Conservation (phyloP, 2,888 invertebrate species). For the Cancer borealis region DNA sequence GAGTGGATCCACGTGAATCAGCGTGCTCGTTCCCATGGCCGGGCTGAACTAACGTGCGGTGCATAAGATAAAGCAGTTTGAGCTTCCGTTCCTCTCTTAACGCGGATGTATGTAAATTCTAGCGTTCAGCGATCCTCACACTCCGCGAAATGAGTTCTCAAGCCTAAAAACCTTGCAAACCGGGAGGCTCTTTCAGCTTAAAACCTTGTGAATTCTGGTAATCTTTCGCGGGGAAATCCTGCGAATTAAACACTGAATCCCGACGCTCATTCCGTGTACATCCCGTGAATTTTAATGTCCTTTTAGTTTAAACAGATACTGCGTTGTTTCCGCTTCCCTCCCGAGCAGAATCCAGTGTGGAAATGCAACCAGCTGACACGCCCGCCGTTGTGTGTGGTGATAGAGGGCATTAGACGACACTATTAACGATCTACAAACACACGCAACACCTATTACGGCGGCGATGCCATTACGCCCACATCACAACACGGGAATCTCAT, state of each 20-base stretch:
- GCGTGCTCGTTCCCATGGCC: background rate
- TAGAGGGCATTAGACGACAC: conserved; percentile 29
- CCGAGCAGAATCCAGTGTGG: conserved; percentile 14
- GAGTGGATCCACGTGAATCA: background rate
- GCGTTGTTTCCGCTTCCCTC: conserved; percentile 2
- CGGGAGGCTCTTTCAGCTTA: conserved; percentile 46
- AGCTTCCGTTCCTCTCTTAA: conserved; percentile 21
- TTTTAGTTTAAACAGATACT: conserved; percentile 37
- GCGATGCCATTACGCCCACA: background rate
- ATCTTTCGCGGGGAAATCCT: conserved; percentile 36
- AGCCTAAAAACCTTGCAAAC: conserved; percentile 16
- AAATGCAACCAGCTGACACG: conserved; percentile 24
- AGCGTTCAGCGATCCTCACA: conserved; percentile 35
- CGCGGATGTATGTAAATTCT: conserved; percentile 12
- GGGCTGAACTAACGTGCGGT: background rate
- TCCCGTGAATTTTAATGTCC: conserved; percentile 37
- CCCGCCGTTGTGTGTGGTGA: conserved; percentile 29
- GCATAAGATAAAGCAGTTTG: background rate
- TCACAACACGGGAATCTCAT: conserved; percentile 17
- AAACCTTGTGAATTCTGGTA: conserved; percentile 34
- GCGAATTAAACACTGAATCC: conserved; percentile 36
- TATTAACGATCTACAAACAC: conserved; percentile 40
- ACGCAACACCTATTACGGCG: conserved; percentile 29
- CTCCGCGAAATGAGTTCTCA: conserved; percentile 34
- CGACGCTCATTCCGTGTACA: conserved; percentile 40